Evolutionary conservation across 2,888 invertebrate species (phyloP), one percentile per base, ranked within the genome.

Genomic region (Melikaiella ostensackeni): DNA sequence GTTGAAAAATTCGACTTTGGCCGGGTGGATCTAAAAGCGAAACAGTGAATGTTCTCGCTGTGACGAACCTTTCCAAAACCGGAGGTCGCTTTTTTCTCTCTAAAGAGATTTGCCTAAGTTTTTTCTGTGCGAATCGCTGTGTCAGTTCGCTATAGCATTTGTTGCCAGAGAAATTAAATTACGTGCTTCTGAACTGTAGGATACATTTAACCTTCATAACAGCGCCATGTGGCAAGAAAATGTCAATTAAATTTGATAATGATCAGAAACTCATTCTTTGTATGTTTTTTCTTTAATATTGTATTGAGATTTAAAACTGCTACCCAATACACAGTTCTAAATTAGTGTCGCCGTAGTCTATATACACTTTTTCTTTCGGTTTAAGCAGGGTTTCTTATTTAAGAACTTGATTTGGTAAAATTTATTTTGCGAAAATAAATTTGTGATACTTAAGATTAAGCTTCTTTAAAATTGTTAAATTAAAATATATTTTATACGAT

Each of bases 1-100:
- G 50, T 9, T 30, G 30, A 33, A 70, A 50, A 70, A 70, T 70
- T 70, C 50, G 30, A 50, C 30, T 70, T 70, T 19, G 30, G n/a
- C n/a, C 16, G 8, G 33, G 50, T 30, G 4, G n/a, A 6, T 59
- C 13, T 59, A 59, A 59, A 59, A 59, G n/a, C n/a, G 55, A n/a
- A 8, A 55, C 27, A 59, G 59, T 27, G 59, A 59, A 57, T 57
- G 11, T 59, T 59, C 27, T 59, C 6, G 9, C 27, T 27, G 21
- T 27, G 27, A 16, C 6, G 59, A 59, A 27, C 24, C 27, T 59
- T 59, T 11, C 27, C 59, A 59, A 59, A 59, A 59, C 16, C 16
- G 27, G 27, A 27, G 59, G 24, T 59, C 16, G 27, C 16, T 27
- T 24, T 27, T 59, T 59, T 59, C 55, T 21, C 21, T 55, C 21